A percentile compares a stretch with the other conserved stretches of the same genome.
phyloP scores from a whole-genome alignment of 2,113 vertebrate species.

The Polypterus bichir region DNA sequence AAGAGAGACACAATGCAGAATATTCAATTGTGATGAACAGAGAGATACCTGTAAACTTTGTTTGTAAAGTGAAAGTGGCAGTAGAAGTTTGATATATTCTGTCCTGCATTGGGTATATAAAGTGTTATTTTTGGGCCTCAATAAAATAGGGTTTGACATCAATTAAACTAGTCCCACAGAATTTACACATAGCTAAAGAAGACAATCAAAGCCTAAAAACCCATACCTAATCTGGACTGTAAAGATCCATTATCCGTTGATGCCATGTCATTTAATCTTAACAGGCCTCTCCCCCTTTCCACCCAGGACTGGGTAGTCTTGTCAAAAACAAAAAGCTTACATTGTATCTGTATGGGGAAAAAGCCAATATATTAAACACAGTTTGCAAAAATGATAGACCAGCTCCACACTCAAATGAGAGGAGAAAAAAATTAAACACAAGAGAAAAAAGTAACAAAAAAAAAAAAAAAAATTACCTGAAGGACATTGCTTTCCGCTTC shows the following conservation, averaged over 20 bases:
- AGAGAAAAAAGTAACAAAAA: background rate
- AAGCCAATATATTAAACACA: background rate
- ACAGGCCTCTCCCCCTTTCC: slow-evolving; percentile 84
- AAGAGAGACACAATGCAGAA: no score
- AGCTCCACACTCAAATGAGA: no score
- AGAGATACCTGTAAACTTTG: no score
- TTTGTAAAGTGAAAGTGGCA: no score
- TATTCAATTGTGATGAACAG: no score
- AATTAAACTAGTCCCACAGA: no score
- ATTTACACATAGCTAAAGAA: no score
- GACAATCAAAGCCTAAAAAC: no score
- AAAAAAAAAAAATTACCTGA: slow-evolving; percentile 53
- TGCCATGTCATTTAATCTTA: slow-evolving; percentile 95
- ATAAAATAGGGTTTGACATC: no score
- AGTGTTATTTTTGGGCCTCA: no score
- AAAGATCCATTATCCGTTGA: slow-evolving; percentile 82
- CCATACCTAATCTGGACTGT: slow-evolving; percentile 85
- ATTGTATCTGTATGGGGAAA: slow-evolving; percentile 72
- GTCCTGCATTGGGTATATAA: no score
- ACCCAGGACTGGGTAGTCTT: slow-evolving; percentile 96
- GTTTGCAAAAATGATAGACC: background rate
- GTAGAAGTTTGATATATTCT: no score
- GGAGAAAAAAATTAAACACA: background rate
- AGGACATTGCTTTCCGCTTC: slow-evolving; percentile 94
- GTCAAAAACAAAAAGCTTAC: slow-evolving; percentile 96